These are phyloP conservation scores for Lepilemur ruficaudatus DNA, from an alignment of 2,797 vertebrate genomes.

Conservation along the genomic window DNA sequence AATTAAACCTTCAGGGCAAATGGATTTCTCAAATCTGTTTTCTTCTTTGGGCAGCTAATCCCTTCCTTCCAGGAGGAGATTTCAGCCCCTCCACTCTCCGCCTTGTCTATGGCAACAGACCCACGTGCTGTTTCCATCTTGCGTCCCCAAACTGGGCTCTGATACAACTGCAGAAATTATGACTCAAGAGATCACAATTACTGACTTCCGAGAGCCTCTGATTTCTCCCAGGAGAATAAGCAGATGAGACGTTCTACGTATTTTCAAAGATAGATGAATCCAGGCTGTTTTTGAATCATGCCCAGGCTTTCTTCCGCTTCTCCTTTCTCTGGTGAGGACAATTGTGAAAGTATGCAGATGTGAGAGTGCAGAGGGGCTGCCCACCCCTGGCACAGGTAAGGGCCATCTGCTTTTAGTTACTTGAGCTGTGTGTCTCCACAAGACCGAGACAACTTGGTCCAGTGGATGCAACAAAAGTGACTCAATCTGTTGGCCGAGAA, in stretches of 20 bases:
- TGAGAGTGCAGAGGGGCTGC: not conserved
- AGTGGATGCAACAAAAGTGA: not conserved
- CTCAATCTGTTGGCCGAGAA: not conserved
- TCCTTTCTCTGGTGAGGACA: not conserved
- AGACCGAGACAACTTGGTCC: not conserved
- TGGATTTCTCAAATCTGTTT: slow-evolving; percentile 67
- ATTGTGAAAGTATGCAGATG: not conserved
- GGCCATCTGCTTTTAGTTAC: slow-evolving; percentile 34
- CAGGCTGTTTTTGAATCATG: not conserved
- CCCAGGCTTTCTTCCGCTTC: not conserved
- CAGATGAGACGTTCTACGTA: not conserved
- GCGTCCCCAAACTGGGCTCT: not conserved
- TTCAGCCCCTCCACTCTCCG: not conserved
- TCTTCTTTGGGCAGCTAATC: slow-evolving; percentile 51
- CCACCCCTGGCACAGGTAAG: slow-evolving; percentile 17
- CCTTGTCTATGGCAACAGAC: not conserved
- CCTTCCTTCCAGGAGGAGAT: slow-evolving; percentile 54
- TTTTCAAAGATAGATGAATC: slow-evolving; percentile 40
- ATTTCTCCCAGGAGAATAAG: slow-evolving; percentile 58
- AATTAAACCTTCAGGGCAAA: slow-evolving; percentile 62
- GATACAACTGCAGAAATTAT: slow-evolving; percentile 45
- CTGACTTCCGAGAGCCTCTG: slow-evolving; percentile 19
- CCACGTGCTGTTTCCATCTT: slow-evolving; percentile 41
- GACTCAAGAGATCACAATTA: slow-evolving; percentile 49
- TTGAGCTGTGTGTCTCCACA: not conserved